phyloP scores from a whole-genome alignment of 2,797 vertebrate genomes.

The Myotis vivesi region DNA sequence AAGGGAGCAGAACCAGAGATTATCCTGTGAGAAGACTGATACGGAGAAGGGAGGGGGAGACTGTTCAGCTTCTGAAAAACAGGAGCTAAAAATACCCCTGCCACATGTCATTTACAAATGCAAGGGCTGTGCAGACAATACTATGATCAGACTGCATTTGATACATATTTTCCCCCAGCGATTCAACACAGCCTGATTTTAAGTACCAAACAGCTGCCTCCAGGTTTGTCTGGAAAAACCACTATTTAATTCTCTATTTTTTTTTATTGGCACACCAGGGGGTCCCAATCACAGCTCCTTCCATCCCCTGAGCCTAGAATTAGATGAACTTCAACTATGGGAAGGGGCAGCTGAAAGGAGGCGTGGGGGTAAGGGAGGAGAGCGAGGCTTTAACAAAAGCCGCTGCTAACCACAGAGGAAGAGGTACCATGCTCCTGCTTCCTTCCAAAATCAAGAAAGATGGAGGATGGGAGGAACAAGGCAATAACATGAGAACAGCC shows the following conservation, averaged over 20 bases:
- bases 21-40: slow-evolving; percentile 72
- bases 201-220: slow-evolving; percentile 76
- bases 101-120: slow-evolving; percentile 77
- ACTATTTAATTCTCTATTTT: slow-evolving; percentile 5
- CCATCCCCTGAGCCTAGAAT: background rate
- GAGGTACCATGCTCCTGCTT: background rate
- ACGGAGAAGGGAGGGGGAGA: background rate
- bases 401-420: background rate
- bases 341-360: background rate
- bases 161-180: slow-evolving; percentile 43
- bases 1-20: slow-evolving; percentile 61
- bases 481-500: background rate
- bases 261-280: slow-evolving; percentile 59
- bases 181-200: slow-evolving; percentile 74
- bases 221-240: slow-evolving; percentile 16
- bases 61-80: slow-evolving; percentile 67
- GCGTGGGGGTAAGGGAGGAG: background rate
- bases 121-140: slow-evolving; percentile 78
- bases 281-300: slow-evolving; percentile 40
- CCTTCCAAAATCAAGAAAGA: background rate
- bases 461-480: too few relatives aligned
- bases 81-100: slow-evolving; percentile 79
- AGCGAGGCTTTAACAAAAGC: background rate
- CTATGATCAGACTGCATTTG: slow-evolving; percentile 74
- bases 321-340: background rate